Percentiles rank a stretch among this genome's conserved stretches.
phyloP scores from a whole-genome alignment of 2,113 vertebrate species.

The Chionomys nivalis region DNA sequence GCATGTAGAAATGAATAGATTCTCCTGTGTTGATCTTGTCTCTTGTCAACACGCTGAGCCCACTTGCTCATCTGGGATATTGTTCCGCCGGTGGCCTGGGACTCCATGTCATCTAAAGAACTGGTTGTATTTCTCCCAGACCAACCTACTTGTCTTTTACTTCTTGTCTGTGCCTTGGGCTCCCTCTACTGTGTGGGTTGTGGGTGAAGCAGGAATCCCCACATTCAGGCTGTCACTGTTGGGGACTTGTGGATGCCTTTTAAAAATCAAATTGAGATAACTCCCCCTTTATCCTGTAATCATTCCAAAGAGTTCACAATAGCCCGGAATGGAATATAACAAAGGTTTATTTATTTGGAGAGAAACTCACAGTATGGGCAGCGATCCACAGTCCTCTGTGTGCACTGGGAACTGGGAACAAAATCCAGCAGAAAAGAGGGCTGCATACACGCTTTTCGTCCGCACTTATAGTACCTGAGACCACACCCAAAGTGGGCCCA shows the following conservation, averaged over 20 bases:
- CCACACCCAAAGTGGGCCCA: no score
- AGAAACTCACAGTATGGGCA: no score
- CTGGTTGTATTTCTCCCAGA: background rate
- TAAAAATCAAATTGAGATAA: background rate
- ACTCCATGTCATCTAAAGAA: background rate
- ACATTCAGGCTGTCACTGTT: no score
- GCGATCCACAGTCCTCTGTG: no score
- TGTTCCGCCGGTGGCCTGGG: background rate
- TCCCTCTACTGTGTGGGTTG: rapidly evolving
- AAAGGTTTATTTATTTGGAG: no score
- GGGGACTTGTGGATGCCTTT: background rate
- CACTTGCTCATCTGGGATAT: background rate
- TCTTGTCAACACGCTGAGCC: background rate
- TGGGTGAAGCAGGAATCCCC: rapidly evolving
- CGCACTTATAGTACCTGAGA: no score
- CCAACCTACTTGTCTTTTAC: rapidly evolving
- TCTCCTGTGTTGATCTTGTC: background rate
- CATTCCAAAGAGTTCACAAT: no score
- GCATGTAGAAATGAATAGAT: background rate
- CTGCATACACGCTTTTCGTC: no score
- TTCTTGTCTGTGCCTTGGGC: background rate
- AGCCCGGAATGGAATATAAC: no score
- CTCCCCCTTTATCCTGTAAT: background rate
- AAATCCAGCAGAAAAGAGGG: no score
- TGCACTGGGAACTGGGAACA: no score